A percentile compares a stretch with the other conserved stretches of the same genome.
Evolutionary conservation across 2,888 invertebrate species (phyloP).

Genomic region (Microctonus aethiopoides): DNA sequence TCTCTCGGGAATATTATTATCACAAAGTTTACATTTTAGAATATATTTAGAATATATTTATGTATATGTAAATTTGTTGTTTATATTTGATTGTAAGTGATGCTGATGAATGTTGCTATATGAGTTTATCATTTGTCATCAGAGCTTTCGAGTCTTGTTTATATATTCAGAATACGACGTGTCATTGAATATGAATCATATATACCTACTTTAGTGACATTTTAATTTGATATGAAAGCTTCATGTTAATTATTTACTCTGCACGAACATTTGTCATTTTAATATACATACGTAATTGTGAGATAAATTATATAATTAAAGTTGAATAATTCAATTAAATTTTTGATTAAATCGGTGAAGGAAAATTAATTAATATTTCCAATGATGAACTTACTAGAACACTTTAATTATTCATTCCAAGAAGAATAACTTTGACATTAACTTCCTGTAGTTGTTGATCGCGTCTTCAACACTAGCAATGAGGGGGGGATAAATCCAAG

Average conservation of each 20-base stretch:
- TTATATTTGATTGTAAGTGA: too few relatives aligned
- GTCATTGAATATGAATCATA: not conserved
- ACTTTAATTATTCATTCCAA: not conserved
- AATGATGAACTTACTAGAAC: not conserved
- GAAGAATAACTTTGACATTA: not conserved
- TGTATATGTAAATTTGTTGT: too few relatives aligned
- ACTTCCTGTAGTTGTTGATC: conserved; percentile 10
- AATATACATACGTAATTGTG: not conserved
- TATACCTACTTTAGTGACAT: not conserved
- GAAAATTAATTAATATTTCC: conserved; percentile 2
- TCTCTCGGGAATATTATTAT: too few relatives aligned
- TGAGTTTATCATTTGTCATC: not conserved
- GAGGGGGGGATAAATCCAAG: conserved; percentile 25
- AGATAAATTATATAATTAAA: conserved; percentile 2
- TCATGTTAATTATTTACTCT: not conserved
- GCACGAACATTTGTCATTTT: not conserved
- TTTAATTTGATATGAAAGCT: not conserved
- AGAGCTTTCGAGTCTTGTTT: not conserved
- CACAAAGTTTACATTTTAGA: too few relatives aligned
- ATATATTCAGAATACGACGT: not conserved
- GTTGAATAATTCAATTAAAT: not conserved
- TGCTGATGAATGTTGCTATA: not conserved
- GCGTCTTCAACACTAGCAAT: conserved; percentile 15
- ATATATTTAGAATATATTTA: too few relatives aligned
- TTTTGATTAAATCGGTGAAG: not conserved